Evolutionary conservation across 1,140 invertebrate genomes (phyloP).

Genomic region (Trigoniulus corallinus): DNA sequence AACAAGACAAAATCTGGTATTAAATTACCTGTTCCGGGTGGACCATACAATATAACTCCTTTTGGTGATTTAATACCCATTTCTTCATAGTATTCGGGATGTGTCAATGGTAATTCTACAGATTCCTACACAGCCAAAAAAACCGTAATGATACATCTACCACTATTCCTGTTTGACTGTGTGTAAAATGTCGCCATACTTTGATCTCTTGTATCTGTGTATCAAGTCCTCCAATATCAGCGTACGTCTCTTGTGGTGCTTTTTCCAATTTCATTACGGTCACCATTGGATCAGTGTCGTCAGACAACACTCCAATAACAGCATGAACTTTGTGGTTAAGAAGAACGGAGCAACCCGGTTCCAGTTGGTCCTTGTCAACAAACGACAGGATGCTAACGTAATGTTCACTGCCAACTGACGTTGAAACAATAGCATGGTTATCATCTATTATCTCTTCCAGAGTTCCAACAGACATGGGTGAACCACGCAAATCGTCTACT

Average conservation of each 20-base stretch:
- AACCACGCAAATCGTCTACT: slow-evolving; percentile 95
- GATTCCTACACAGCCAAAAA: slow-evolving; percentile 47
- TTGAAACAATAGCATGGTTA: slow-evolving; percentile 99
- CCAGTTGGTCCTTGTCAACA: slow-evolving; percentile 98
- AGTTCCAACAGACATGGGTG: slow-evolving; percentile 99
- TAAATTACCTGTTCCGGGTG: slow-evolving; percentile 69
- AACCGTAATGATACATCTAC: slow-evolving; percentile 4
- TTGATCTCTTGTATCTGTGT: slow-evolving; percentile 99
- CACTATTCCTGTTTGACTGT: background rate
- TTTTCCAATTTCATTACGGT: slow-evolving; percentile 99
- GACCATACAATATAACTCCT: slow-evolving; percentile 96
- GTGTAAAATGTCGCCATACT: no score
- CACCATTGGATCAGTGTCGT: slow-evolving; percentile 99
- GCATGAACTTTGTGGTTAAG: slow-evolving; percentile 98
- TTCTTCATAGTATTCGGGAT: slow-evolving; percentile 99
- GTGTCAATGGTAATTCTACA: slow-evolving; percentile 93
- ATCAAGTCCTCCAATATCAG: slow-evolving; percentile 98
- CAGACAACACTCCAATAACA: slow-evolving; percentile 92
- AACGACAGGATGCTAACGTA: slow-evolving; percentile 99
- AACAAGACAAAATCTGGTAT: background rate
- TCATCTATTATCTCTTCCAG: slow-evolving; percentile 99
- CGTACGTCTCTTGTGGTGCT: slow-evolving; percentile 98
- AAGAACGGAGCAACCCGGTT: slow-evolving; percentile 96
- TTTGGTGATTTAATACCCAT: slow-evolving; percentile 99
- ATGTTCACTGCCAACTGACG: slow-evolving; percentile 97